A percentile compares a stretch with the other conserved stretches of the same genome.
These are phyloP conservation scores for Halocynthia roretzi DNA, from an alignment of 23 tunicate species.

Conservation along the genomic window DNA sequence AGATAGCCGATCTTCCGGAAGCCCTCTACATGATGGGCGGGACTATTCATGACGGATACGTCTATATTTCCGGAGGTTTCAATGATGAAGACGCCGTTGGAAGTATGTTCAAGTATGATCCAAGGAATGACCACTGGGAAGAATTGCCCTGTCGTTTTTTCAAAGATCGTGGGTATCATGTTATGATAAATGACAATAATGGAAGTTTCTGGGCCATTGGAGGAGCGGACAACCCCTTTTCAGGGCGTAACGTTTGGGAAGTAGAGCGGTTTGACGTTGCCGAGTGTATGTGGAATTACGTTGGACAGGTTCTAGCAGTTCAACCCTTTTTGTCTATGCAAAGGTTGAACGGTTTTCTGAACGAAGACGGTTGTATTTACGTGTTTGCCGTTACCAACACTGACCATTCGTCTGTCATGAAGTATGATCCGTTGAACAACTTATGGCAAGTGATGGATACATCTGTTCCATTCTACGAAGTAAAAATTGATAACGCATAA, in stretches of 20 bases:
- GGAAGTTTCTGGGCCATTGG: slow-evolving; percentile 79
- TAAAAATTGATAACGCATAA: too few species aligned
- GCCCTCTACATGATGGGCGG: slow-evolving; percentile 87
- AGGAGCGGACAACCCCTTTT: slow-evolving; percentile 86
- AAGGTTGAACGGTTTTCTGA: slow-evolving; percentile 46
- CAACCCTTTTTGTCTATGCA: slow-evolving; percentile 47
- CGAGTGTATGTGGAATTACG: slow-evolving; percentile 43
- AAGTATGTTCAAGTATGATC: slow-evolving; percentile 38
- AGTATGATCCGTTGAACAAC: slow-evolving; percentile 18
- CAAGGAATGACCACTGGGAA: slow-evolving; percentile 35
- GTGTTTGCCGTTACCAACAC: slow-evolving; percentile 67
- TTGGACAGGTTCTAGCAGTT: slow-evolving; percentile 82
- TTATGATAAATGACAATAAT: slow-evolving; percentile 38
- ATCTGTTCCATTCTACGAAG: slow-evolving; percentile 1
- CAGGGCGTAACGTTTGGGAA: slow-evolving; percentile 90
- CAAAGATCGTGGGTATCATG: slow-evolving; percentile 81
- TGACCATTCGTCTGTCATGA: slow-evolving; percentile 36
- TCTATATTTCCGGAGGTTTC: slow-evolving; percentile 70
- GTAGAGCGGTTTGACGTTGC: slow-evolving; percentile 61
- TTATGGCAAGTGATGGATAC: slow-evolving; percentile 61
- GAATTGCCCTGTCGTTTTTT: slow-evolving; percentile 30
- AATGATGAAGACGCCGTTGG: slow-evolving; percentile 59
- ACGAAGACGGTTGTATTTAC: slow-evolving; percentile 30
- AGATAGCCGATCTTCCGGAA: slow-evolving; percentile 54
- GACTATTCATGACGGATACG: slow-evolving; percentile 22